These are phyloP conservation scores for Orussus abietinus DNA, from an alignment of 1,140 invertebrate genomes.

Conservation along the genomic window DNA sequence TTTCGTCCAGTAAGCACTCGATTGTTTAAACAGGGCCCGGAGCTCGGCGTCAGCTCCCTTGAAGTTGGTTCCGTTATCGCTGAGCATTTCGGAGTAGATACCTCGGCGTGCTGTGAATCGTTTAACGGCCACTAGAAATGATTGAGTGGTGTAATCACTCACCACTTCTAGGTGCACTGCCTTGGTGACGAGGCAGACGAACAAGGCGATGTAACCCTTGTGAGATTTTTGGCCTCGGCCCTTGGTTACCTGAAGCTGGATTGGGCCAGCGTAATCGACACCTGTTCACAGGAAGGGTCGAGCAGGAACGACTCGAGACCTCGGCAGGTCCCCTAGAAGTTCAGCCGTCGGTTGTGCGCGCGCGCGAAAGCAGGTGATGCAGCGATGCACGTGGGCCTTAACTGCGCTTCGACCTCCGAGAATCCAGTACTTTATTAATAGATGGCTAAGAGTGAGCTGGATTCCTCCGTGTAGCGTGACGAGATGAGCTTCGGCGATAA, in stretches of 20 bases:
- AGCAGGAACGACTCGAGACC: constrained; percentile 9
- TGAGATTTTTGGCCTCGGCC: constrained; percentile 3
- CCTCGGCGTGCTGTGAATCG: constrained; percentile 19
- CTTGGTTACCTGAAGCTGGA: constrained; percentile 13
- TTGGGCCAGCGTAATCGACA: constrained; percentile 20
- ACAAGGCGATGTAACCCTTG: constrained; percentile 16
- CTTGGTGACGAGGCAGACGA: constrained; percentile 25
- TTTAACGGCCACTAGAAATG: constrained; percentile 22
- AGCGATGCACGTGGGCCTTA: no score
- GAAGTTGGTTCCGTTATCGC: constrained; percentile 12
- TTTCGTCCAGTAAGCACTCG: no score
- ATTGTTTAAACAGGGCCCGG: no score
- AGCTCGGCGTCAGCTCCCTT: constrained; percentile 10
- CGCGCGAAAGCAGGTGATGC: no score
- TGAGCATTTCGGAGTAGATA: neutral
- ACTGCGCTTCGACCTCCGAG: no score
- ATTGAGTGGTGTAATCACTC: constrained; percentile 17
- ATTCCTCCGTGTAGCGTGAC: no score
- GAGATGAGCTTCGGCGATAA: no score
- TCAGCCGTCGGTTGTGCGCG: no score
- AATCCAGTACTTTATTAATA: no score
- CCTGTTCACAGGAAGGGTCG: constrained; percentile 17
- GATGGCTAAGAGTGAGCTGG: no score
- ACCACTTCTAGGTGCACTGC: constrained; percentile 33
- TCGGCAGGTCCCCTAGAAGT: constrained; percentile 21